phyloP scores from a whole-genome alignment of 2,888 invertebrate genomes.

The Mythimna loreyi region DNA sequence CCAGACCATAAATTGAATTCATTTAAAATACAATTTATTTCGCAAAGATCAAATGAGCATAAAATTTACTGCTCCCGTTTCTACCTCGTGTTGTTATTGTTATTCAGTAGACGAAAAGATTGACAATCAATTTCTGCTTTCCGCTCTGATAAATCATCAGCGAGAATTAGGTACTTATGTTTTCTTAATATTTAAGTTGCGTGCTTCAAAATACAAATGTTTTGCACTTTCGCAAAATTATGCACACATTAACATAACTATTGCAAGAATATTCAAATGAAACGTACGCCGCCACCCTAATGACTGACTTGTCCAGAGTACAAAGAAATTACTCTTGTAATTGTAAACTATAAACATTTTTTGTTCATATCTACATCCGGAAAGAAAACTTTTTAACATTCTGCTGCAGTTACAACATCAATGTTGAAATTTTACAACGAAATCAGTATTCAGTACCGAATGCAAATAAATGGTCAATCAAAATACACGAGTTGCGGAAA shows the following conservation, averaged over 20 bases:
- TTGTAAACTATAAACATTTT: slow-evolving; percentile 46
- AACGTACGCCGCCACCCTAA: slow-evolving; percentile 59
- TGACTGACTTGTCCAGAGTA: slow-evolving; percentile 53
- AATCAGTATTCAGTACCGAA: slow-evolving; percentile 32
- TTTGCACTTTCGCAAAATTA: slow-evolving; percentile 62
- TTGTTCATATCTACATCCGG: slow-evolving; percentile 44
- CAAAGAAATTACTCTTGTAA: slow-evolving; percentile 56
- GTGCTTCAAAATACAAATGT: slow-evolving; percentile 47
- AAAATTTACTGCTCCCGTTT: slow-evolving; percentile 12
- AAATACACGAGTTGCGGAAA: slow-evolving; percentile 53
- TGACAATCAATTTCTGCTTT: slow-evolving; percentile 75
- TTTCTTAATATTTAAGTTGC: slow-evolving; percentile 28
- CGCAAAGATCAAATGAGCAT: slow-evolving; percentile 18
- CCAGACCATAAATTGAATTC: slow-evolving; percentile 18
- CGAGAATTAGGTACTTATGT: slow-evolving; percentile 47
- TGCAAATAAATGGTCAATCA: slow-evolving; percentile 59
- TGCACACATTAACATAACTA: slow-evolving; percentile 66
- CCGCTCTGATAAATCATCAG: slow-evolving; percentile 72
- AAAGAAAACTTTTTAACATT: slow-evolving; percentile 39
- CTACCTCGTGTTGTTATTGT: slow-evolving; percentile 30
- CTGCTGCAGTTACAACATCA: slow-evolving; percentile 21
- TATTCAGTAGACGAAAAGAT: slow-evolving; percentile 60
- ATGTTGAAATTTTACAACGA: slow-evolving; percentile 23
- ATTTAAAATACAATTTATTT: slow-evolving; percentile 27
- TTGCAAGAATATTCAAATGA: slow-evolving; percentile 66